Percentiles rank a stretch among this genome's conserved stretches.
These are phyloP conservation scores for Hyperoodon ampullatus DNA, from an alignment of 2,113 vertebrate species.

Conservation along the genomic window DNA sequence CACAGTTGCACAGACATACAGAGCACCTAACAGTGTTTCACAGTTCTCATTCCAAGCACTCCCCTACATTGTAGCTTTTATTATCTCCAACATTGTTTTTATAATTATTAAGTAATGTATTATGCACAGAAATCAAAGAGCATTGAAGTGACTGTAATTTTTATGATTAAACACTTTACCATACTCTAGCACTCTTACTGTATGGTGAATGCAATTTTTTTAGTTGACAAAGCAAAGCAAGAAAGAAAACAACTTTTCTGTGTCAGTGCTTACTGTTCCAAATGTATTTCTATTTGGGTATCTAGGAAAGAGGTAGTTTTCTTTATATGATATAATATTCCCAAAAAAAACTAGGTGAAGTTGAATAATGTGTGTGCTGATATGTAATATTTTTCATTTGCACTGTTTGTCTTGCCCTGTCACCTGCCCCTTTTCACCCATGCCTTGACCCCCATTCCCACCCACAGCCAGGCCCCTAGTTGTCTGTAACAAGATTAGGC, in stretches of 20 bases:
- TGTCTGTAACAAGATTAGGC: slow-evolving; percentile 8
- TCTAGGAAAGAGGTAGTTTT: background rate
- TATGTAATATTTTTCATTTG: background rate
- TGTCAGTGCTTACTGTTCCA: background rate
- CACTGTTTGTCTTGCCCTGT: background rate
- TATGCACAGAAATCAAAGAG: background rate
- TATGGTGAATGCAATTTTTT: background rate
- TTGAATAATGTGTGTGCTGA: background rate
- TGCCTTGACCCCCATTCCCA: background rate
- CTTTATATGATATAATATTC: background rate
- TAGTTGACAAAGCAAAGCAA: background rate
- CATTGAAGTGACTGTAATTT: background rate
- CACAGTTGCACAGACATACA: background rate
- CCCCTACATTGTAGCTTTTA: background rate
- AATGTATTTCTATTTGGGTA: background rate
- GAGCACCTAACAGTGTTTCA: background rate
- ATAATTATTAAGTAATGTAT: background rate
- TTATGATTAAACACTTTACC: slow-evolving; percentile 31
- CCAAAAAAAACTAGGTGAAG: background rate
- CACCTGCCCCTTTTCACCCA: background rate
- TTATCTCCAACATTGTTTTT: background rate
- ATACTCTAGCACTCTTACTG: background rate
- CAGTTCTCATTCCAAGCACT: no score
- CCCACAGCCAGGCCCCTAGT: background rate
- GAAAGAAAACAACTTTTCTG: background rate